Evolutionary conservation across 92 coral and sea anemone species (phyloP).

Genomic region (Plumapathes pennacea): DNA sequence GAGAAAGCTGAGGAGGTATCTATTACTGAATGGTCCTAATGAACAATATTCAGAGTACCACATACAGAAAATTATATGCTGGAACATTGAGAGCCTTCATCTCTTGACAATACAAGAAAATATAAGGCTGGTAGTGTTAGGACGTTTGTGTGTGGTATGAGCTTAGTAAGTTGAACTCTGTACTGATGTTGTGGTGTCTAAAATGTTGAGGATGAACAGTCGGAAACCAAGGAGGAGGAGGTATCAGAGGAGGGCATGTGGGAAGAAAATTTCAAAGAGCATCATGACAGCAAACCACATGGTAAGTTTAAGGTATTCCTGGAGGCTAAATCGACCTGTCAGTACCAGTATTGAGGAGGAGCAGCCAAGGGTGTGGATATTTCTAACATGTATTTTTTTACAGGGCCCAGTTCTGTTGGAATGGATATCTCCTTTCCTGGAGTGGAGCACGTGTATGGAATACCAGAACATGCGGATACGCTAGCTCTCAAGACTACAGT

Average conservation of each 20-base stretch:
- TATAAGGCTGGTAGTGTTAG: no score
- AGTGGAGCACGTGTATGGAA: slow-evolving; percentile 94
- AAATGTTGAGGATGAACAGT: slow-evolving; percentile 59
- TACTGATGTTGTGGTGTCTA: no score
- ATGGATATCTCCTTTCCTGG: slow-evolving; percentile 95
- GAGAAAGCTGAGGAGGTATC: slow-evolving; percentile 47
- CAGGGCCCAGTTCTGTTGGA: slow-evolving; percentile 98
- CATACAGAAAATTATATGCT: no score
- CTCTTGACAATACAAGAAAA: no score
- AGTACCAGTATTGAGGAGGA: slow-evolving; percentile 1
- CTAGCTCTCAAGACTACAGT: slow-evolving; percentile 83
- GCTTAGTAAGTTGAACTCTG: no score
- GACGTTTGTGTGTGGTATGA: no score
- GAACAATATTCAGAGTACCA: no score
- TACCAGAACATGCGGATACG: slow-evolving; percentile 94
- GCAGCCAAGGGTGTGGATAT: background rate
- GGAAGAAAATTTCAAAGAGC: slow-evolving; percentile 95
- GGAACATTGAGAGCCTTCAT: no score
- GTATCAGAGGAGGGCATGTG: slow-evolving; percentile 75
- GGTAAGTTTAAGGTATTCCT: slow-evolving; percentile 22
- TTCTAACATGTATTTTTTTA: background rate
- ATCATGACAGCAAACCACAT: slow-evolving; percentile 86
- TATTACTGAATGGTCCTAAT: no score
- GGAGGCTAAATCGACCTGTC: no score
- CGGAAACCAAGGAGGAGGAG: slow-evolving; percentile 54